Evolutionary conservation across 2,797 vertebrate species (phyloP).

Genomic region (Anabacerthia variegaticeps): DNA sequence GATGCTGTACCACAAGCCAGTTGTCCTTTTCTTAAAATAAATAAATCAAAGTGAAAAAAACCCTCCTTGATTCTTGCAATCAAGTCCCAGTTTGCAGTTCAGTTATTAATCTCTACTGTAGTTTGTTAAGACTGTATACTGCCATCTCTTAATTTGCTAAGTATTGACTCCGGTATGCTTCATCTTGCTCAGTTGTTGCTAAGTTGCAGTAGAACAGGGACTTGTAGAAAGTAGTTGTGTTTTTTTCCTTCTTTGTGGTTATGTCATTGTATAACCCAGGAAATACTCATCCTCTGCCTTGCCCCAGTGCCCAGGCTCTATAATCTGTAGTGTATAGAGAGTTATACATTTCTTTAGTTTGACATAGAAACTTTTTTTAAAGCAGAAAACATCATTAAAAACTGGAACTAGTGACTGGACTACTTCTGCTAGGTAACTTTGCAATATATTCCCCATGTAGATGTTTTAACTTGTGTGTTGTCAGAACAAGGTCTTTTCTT

Average conservation of each 20-base stretch:
- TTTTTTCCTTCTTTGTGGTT: not conserved
- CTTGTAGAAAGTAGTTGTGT: not conserved
- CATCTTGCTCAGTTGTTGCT: not conserved
- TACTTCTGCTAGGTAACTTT: not conserved
- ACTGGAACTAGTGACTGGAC: not conserved
- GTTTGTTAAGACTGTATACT: not conserved
- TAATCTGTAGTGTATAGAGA: not conserved
- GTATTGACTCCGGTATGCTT: not conserved
- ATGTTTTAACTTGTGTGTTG: not conserved
- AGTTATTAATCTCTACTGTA: not conserved
- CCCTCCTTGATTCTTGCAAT: not conserved
- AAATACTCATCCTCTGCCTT: not conserved
- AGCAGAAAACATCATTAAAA: not conserved
- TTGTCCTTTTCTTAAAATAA: not conserved
- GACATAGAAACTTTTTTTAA: not conserved
- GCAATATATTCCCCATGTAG: not conserved
- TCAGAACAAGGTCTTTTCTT: not conserved
- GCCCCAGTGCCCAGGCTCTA: not conserved
- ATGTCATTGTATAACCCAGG: not conserved
- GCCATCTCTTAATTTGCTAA: not conserved
- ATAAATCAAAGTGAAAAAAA: not conserved
- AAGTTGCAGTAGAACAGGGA: not conserved
- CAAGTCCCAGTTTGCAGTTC: not conserved
- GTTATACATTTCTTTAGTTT: not conserved
- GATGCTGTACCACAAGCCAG: not conserved